These are phyloP conservation scores for Drosophila sturtevanti DNA, from an alignment of 1,140 invertebrate species.

Conservation along the genomic window DNA sequence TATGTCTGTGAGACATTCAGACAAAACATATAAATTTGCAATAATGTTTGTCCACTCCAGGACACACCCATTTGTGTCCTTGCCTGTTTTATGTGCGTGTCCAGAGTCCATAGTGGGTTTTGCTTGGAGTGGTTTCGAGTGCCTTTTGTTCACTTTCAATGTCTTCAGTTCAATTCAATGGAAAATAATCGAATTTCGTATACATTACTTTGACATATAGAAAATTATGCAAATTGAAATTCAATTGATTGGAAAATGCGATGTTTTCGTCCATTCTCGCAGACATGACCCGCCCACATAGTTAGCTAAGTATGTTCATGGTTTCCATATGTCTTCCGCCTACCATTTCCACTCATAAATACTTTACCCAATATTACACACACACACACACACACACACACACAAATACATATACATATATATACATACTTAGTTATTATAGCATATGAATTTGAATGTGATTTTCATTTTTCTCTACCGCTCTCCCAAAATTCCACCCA, in stretches of 20 bases:
- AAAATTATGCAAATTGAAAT: constrained; percentile 81
- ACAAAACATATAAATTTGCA: constrained; percentile 66
- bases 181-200: constrained; percentile 80
- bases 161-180: constrained; percentile 78
- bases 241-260: constrained; percentile 80
- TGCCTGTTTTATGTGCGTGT: constrained; percentile 24
- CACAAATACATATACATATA: no score
- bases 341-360: not conserved
- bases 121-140: constrained; percentile 14
- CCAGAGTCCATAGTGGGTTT: constrained; percentile 18
- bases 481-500: not conserved
- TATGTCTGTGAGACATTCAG: constrained; percentile 14
- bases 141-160: constrained; percentile 68
- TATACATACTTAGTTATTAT: constrained; percentile 11
- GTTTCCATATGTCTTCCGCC: constrained; percentile 58
- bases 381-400: no score
- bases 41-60: constrained; percentile 71
- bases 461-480: constrained; percentile 4
- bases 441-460: constrained; percentile 61
- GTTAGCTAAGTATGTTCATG: constrained; percentile 10
- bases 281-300: not conserved
- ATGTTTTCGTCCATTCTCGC: constrained; percentile 33
- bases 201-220: constrained; percentile 76
- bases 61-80: constrained; percentile 60
- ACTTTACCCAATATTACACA: not conserved